Base-by-base conservation (phyloP, 2,113 vertebrate genomes). In the Leptobrachium ailaonicum region DNA sequence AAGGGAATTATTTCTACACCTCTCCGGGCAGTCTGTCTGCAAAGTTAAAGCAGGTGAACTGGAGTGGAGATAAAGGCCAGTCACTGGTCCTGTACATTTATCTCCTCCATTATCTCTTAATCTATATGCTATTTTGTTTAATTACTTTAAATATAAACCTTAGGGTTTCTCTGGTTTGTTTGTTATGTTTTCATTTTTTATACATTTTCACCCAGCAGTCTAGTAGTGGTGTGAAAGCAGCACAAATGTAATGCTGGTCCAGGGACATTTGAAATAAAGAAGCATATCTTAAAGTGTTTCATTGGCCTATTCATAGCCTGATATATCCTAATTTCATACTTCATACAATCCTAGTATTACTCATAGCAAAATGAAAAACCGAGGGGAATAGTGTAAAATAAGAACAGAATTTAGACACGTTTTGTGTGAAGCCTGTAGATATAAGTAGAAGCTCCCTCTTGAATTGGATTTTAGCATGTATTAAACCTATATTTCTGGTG, bases 1-100 rank as follows among this genome's bases (percentile, higher is more conserved):
- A 86, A 77, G 84, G 86, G 85, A 78, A 85, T 88, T 87, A 83
- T 63, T 54, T 80, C 82, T 82, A 82, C 82, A 83, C 73, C 75
- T 87, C 84, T 87, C 73, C 84, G 68, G 74, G 62, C 13, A 82
- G 62, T 44, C 80, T 82, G 87, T 50, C 63, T 80, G 83, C 79
- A 83, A 82, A 82, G 87, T 1, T 68, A 85, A 45, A 53, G 47
- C 82, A 72, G 82, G 70, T 73, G 64, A 82, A 80, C 64, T 76
- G 70, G 80, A 88, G 67, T 76, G 70, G 80, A 88, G 67, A 66
- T 80, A 84, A 85, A 85, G 83, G 80, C 80, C 82, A 85, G 84
- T 83, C 80, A 82, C 45, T 80, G 47, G 78, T 75, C 77, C 66
- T 84, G 50, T 50, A 70, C 60, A 63, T 67, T 85, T 78, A 82